These are phyloP conservation scores for Drosophila engyochracea DNA, from an alignment of 2,888 invertebrate species.

Conservation along the genomic window DNA sequence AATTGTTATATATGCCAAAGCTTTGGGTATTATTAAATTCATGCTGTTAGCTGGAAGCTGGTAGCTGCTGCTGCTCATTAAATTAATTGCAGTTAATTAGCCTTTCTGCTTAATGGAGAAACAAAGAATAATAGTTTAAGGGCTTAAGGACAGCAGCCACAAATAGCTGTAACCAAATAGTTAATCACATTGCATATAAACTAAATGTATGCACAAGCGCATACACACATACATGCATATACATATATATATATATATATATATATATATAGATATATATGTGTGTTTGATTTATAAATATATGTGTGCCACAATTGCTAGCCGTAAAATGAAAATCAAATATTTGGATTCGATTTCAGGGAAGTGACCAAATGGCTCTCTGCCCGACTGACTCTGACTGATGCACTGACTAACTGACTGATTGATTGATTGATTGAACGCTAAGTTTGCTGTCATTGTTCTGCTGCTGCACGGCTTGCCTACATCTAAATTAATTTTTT, in stretches of 20 bases:
- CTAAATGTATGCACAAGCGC: neutral
- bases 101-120: neutral
- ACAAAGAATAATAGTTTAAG: neutral
- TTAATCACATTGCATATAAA: neutral
- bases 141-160: neutral
- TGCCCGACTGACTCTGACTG: conserved; percentile 21
- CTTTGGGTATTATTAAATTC: neutral
- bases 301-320: conserved; percentile 1
- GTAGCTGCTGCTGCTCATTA: conserved; percentile 6
- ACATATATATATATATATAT: neutral
- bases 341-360: conserved; percentile 55
- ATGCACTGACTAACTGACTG: conserved; percentile 35
- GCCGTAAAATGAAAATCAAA: conserved; percentile 51
- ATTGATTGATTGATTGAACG: conserved; percentile 32
- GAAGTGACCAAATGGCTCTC: conserved; percentile 38
- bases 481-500: conserved; percentile 1
- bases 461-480: neutral
- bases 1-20: neutral
- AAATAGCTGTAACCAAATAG: neutral
- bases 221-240: neutral
- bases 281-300: too few relatives aligned
- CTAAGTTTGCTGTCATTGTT: conserved; percentile 18
- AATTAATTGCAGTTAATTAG: conserved; percentile 6
- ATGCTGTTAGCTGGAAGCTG: neutral
- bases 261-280: too few relatives aligned